These are phyloP conservation scores for Formica exsecta DNA, from an alignment of 1,140 invertebrate species.

Conservation along the genomic window DNA sequence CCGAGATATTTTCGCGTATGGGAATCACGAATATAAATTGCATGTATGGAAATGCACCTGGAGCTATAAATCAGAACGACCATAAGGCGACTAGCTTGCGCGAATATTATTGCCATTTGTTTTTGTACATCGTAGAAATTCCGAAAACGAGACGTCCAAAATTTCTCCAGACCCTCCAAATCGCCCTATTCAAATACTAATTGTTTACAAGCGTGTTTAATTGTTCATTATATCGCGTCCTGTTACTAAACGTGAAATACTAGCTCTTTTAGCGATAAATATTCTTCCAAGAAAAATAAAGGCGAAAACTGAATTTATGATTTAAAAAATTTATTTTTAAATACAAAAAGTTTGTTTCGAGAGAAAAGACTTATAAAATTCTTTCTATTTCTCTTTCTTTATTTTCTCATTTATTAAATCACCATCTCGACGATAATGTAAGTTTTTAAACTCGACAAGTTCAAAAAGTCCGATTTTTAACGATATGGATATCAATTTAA, in stretches of 20 bases:
- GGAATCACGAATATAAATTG: constrained; percentile 48
- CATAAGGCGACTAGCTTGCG: background rate
- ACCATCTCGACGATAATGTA: background rate
- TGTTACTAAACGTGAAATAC: background rate
- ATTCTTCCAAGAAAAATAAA: background rate
- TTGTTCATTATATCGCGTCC: background rate
- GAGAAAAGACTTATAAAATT: background rate
- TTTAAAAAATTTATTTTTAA: background rate
- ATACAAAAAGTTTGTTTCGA: background rate
- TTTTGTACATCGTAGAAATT: constrained; percentile 31
- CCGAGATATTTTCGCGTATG: constrained; percentile 48
- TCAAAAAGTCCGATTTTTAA: constrained; percentile 27
- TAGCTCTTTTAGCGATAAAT: background rate
- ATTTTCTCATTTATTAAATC: constrained; percentile 2
- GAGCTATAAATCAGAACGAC: constrained; percentile 48
- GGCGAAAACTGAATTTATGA: background rate
- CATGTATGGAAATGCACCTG: constrained; percentile 44
- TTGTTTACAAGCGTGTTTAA: background rate
- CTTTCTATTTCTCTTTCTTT: background rate
- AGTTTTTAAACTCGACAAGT: background rate
- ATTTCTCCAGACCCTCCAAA: constrained; percentile 18
- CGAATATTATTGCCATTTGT: constrained; percentile 23
- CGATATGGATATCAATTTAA: constrained; percentile 7
- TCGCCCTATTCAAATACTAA: background rate
- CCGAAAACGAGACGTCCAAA: constrained; percentile 12